Base-by-base conservation (phyloP, 2,113 vertebrate species). In the Orcinus orca region DNA sequence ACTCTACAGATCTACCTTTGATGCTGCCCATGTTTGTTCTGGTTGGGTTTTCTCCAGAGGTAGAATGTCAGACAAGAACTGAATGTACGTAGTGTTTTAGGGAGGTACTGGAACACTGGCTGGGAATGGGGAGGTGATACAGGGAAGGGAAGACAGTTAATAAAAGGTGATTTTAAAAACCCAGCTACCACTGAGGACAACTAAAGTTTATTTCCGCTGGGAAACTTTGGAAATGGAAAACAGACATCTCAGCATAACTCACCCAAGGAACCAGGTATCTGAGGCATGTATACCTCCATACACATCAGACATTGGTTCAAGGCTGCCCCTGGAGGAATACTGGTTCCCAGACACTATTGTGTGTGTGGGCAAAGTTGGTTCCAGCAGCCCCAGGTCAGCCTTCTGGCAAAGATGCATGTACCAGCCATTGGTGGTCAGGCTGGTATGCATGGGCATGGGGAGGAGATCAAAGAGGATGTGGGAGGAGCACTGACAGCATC, bases 141-240 rank as follows among this genome's bases (percentile, higher is more conserved):
- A 77, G 36, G 31, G 31, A 65, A 79, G 10, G n/a, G 68, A 73
- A 71, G 26, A 62, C 3, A 93, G 58, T 58, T 25, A 88, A 88
- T 88, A 84, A 90, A 93, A 82, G 8, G 38, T 86, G 10, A 23
- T 70, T 33, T 93, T 29, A 47, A 41, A 87, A 96, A 62, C 26
- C 10, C 36, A 96, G 47, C 23, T 89, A 90, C 17, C 38, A 65
- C 23, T 25, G 81, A 55, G 58, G 31, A 4, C 60, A 96, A 92
- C 31, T 88, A 41, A 50, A 76, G 73, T 88, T 76, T 89, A 81
- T 81, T 82, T 26, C 44, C 29, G 38, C 29, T 90, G 31, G n/a
- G n/a, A 92, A 79, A 71, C 2, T 89, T 86, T 86, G 71, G 67
- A 90, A 67, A 58, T 90, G 18, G n/a, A 38, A 92, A 95, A 55